These are phyloP conservation scores for Chaitophorus viminalis DNA, from an alignment of 2,888 invertebrate species.

Conservation along the genomic window DNA sequence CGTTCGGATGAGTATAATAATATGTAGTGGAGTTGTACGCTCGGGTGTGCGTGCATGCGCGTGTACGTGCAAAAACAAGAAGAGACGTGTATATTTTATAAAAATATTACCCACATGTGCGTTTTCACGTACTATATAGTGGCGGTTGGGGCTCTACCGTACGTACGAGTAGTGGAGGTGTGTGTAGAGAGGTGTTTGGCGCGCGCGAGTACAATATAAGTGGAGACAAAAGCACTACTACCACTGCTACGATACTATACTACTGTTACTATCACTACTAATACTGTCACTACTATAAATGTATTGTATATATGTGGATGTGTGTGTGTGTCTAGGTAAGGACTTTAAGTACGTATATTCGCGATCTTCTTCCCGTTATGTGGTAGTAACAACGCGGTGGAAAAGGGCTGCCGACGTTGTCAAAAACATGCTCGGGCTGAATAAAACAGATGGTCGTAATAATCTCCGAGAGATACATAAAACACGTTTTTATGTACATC, in stretches of 20 bases:
- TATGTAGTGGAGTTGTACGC: background rate
- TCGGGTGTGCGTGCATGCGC: background rate
- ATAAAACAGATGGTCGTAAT: constrained; percentile 37
- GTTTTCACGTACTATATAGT: background rate
- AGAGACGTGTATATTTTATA: background rate
- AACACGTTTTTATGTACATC: constrained; percentile 31
- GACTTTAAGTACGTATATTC: background rate
- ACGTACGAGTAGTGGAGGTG: background rate
- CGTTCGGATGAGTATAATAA: background rate
- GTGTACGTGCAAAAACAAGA: background rate
- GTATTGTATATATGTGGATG: too few relatives aligned
- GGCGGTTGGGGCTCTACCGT: background rate
- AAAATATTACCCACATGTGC: background rate
- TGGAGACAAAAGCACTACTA: background rate
- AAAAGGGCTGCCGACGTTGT: background rate
- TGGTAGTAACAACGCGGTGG: background rate
- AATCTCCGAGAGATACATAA: constrained; percentile 38
- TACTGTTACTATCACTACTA: background rate
- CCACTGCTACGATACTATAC: background rate
- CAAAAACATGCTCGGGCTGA: constrained; percentile 29
- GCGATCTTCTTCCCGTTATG: background rate
- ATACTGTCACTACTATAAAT: background rate
- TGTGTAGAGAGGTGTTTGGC: background rate
- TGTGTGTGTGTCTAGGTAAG: background rate
- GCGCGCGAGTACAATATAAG: background rate